phyloP scores from a whole-genome alignment of 2,797 vertebrate genomes.

The Spinus pinus region DNA sequence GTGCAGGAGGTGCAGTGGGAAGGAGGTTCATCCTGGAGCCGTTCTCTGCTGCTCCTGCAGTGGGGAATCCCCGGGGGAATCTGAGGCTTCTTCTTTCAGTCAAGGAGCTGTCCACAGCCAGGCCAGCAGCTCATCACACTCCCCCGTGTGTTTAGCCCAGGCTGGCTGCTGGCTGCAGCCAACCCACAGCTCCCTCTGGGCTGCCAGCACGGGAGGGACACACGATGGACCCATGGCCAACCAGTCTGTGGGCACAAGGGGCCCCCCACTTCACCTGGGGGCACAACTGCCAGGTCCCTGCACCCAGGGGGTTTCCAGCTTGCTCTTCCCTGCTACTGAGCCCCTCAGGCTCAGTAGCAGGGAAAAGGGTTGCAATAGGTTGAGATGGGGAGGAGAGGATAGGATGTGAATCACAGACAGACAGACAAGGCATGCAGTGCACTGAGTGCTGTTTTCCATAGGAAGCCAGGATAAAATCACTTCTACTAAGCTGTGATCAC shows the following conservation, averaged over 20 bases:
- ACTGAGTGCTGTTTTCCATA: neutral
- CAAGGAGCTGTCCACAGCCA: neutral
- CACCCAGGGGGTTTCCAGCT: neutral
- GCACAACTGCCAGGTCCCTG: neutral
- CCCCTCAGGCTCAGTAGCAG: neutral
- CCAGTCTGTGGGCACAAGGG: neutral
- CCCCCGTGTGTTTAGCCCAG: neutral
- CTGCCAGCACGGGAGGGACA: neutral
- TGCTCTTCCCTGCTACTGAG: rapidly evolving
- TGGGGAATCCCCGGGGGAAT: rapidly evolving
- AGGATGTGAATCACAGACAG: neutral
- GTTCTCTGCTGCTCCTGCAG: rapidly evolving
- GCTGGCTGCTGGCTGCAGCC: neutral
- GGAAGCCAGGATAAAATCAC: neutral
- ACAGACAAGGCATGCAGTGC: neutral
- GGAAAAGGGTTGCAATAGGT: neutral
- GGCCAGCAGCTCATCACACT: rapidly evolving
- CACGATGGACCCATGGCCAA: rapidly evolving
- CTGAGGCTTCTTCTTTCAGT: neutral
- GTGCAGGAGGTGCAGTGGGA: neutral
- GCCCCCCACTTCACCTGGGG: rapidly evolving
- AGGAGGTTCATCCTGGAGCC: neutral
- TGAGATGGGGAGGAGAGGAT: neutral
- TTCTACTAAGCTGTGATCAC: neutral
- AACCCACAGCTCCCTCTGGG: neutral